Conservation (phyloP, 2,888 invertebrate genomes). For the Plemyria rubiginata region DNA sequence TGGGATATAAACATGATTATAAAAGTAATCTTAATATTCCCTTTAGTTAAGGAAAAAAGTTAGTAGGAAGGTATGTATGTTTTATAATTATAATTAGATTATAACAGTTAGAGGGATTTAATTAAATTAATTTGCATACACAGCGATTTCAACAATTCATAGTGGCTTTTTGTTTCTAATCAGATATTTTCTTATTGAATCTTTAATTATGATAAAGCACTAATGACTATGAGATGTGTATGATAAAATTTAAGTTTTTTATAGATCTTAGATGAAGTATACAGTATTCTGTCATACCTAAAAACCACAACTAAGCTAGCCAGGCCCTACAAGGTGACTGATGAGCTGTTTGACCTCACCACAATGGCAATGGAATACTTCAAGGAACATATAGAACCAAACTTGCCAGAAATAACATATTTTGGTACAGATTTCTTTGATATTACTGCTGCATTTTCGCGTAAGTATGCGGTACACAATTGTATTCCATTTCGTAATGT, state of each 20-base stretch:
- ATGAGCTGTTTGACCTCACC: conserved; percentile 96
- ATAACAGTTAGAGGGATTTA: no score
- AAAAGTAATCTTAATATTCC: no score
- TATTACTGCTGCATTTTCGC: conserved; percentile 88
- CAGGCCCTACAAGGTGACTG: conserved; percentile 96
- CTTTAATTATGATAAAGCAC: no score
- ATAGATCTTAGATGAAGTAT: conserved; percentile 96
- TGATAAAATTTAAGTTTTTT: conserved; percentile 44
- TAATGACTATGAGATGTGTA: neutral
- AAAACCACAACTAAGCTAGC: conserved; percentile 92
- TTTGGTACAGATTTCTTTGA: conserved; percentile 94
- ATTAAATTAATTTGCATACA: no score
- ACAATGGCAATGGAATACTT: conserved; percentile 99
- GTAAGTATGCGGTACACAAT: conserved; percentile 71
- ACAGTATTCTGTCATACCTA: conserved; percentile 93
- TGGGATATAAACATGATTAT: neutral
- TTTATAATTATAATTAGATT: no score
- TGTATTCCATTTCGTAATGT: neutral
- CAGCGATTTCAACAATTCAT: no score
- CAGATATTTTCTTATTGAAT: conserved; percentile 34
- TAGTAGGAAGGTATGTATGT: no score
- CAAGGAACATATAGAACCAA: conserved; percentile 96
- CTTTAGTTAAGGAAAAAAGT: no score
- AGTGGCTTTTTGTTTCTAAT: neutral
- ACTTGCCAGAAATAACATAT: conserved; percentile 94